Evolutionary conservation across 1,140 invertebrate species (phyloP).

Genomic region (Prorops nasuta): DNA sequence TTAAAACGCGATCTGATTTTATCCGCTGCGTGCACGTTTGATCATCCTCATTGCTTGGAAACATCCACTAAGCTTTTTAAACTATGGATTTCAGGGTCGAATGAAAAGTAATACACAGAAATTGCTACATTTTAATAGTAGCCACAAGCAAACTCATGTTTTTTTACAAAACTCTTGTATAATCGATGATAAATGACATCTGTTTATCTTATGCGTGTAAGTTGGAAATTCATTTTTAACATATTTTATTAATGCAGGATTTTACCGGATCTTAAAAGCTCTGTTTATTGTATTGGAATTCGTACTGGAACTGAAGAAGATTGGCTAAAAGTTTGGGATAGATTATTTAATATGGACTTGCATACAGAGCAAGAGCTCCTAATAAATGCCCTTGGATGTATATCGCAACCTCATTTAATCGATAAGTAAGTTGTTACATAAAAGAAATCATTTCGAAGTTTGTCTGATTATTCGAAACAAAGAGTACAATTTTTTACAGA

Average conservation of each 20-base stretch:
- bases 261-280: conserved; percentile 28
- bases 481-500: conserved; percentile 20
- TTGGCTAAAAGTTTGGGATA: conserved; percentile 28
- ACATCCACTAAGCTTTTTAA: conserved; percentile 25
- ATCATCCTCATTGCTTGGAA: conserved; percentile 27
- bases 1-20: conserved; percentile 28
- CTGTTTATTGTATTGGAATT: conserved; percentile 36
- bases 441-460: neutral
- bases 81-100: conserved; percentile 25
- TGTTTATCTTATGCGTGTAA: too few relatives aligned
- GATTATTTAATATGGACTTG: conserved; percentile 23
- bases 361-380: conserved; percentile 36
- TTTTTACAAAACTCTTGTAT: too few relatives aligned
- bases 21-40: conserved; percentile 25
- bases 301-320: conserved; percentile 14
- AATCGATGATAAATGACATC: too few relatives aligned
- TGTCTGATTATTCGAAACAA: neutral
- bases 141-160: too few relatives aligned
- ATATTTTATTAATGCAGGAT: conserved; percentile 16
- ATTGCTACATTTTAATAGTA: too few relatives aligned
- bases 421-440: conserved; percentile 38
- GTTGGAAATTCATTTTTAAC: too few relatives aligned
- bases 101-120: conserved; percentile 21
- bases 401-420: conserved; percentile 21
- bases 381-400: conserved; percentile 31